Evolutionary conservation across 2,113 vertebrate species (phyloP).

Genomic region (Sprattus sprattus): DNA sequence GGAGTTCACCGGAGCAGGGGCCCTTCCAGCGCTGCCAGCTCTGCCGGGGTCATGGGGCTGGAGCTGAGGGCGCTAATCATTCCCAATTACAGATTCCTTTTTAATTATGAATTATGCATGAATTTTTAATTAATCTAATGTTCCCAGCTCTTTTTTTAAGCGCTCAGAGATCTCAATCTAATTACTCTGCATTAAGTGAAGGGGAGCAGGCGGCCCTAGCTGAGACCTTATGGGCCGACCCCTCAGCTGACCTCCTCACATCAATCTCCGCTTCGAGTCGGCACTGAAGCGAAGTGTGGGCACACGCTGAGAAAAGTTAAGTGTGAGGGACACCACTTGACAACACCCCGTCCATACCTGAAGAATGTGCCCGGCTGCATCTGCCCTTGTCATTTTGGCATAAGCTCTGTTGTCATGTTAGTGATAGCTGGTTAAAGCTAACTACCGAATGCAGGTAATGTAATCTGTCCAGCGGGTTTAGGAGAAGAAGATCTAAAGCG

Average conservation of each 20-base stretch:
- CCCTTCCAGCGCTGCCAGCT: slow-evolving; percentile 59
- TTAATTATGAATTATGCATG: slow-evolving; percentile 84
- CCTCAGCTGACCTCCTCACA: slow-evolving; percentile 62
- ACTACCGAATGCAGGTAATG: background rate
- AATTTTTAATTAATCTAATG: slow-evolving; percentile 82
- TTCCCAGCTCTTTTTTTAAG: slow-evolving; percentile 68
- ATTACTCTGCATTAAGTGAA: slow-evolving; percentile 72
- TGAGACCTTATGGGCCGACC: slow-evolving; percentile 56
- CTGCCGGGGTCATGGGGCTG: slow-evolving; percentile 65
- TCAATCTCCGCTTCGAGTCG: slow-evolving; percentile 67
- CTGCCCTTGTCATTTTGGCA: background rate
- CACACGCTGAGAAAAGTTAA: background rate
- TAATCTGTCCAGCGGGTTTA: no score
- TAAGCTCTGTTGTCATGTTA: background rate
- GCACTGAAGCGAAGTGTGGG: slow-evolving; percentile 30
- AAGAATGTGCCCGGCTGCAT: background rate
- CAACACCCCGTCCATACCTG: background rate
- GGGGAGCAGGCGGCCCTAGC: slow-evolving; percentile 63
- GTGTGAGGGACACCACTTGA: background rate
- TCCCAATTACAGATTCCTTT: slow-evolving; percentile 79
- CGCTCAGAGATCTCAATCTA: slow-evolving; percentile 73
- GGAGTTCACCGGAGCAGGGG: slow-evolving; percentile 66
- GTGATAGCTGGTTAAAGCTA: background rate
- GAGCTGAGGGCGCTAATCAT: slow-evolving; percentile 72
- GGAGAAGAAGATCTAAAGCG: no score